Base-by-base conservation (phyloP, 2,113 vertebrate species). In the Prunella fulvescens region DNA sequence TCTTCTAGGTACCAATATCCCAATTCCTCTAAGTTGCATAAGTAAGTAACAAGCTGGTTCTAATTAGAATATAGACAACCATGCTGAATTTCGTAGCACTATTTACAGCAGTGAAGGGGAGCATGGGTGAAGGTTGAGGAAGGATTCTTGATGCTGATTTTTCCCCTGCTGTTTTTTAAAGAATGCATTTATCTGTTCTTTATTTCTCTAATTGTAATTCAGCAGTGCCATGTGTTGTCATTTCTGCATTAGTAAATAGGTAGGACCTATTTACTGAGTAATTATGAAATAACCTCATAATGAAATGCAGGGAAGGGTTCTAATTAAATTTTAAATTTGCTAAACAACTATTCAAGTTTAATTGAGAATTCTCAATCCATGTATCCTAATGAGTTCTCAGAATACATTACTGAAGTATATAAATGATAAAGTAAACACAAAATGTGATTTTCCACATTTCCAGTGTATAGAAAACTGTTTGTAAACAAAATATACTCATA, bases 241-340 rank as follows among this genome's bases (percentile, higher is more conserved):
- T 96, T 97, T 96, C 94, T 97, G 69, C 93, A 93, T 97, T 97
- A 97, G 95, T 95, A 96, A 97, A 97, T 92, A 97, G 58, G 60
- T 81, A 95, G 94, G 87, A 93, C 96, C 88, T 97, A n/a, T 64
- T 64, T 64, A 88, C 96, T 97, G 95, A 95, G 82, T 96, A 97
- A 97, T 98, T 97, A 98, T 76, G 91, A 92, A 97, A 97, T 98
- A 98, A 98, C 71, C 74, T 97, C 92, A 80, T 97, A 98, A 98
- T 97, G 95, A 98, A 97, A 98, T 98, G 97, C 98, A 95, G 84
- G 33, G 90, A 96, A 84, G 71, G 40, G 25, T 96, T 97, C 96
- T 97, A 95, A 98, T 98, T 97, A 97, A 96, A 97, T 93, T 97
- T 96, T 97, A 92, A 97, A 96, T 87, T 96, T 97, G 80, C 78